Evolutionary conservation across 2,888 invertebrate genomes (phyloP).

Genomic region (Thymelicus sylvestris): DNA sequence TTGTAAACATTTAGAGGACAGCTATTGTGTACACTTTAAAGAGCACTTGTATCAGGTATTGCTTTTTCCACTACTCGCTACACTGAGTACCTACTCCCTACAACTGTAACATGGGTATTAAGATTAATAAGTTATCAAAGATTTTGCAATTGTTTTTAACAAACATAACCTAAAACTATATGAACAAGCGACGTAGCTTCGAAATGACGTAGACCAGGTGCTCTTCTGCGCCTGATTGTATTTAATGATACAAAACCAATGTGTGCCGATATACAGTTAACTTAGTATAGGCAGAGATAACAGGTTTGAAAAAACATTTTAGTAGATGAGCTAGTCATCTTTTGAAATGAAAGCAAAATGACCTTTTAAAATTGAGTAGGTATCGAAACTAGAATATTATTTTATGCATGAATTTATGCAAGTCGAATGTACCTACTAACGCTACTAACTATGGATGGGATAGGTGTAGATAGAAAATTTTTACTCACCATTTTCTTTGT

Average conservation of each 20-base stretch:
- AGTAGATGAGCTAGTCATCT: neutral
- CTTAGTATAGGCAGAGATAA: slow-evolving; percentile 19
- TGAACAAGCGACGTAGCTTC: slow-evolving; percentile 24
- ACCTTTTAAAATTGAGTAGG: neutral
- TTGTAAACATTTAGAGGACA: slow-evolving; percentile 2
- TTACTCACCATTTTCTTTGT: too few species aligned
- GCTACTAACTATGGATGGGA: too few species aligned
- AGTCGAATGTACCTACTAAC: too few species aligned
- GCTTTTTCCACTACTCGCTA: neutral
- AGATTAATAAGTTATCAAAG: too few species aligned
- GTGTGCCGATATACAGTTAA: slow-evolving; percentile 41
- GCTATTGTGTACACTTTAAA: neutral
- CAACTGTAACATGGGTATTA: neutral
- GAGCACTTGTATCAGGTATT: neutral
- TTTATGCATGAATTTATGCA: too few species aligned
- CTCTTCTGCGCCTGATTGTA: slow-evolving; percentile 7
- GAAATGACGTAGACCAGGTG: slow-evolving; percentile 30
- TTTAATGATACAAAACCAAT: slow-evolving; percentile 33
- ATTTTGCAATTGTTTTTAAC: neutral
- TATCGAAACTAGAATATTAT: too few species aligned
- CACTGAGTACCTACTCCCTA: too few species aligned
- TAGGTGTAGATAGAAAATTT: too few species aligned
- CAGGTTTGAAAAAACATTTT: slow-evolving; percentile 28
- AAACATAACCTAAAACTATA: slow-evolving; percentile 28
- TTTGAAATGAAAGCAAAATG: neutral